A percentile compares a stretch with the other conserved stretches of the same genome.
Evolutionary conservation across 2,113 vertebrate species (phyloP).

Genomic region (Lamprologus tigripictilis): DNA sequence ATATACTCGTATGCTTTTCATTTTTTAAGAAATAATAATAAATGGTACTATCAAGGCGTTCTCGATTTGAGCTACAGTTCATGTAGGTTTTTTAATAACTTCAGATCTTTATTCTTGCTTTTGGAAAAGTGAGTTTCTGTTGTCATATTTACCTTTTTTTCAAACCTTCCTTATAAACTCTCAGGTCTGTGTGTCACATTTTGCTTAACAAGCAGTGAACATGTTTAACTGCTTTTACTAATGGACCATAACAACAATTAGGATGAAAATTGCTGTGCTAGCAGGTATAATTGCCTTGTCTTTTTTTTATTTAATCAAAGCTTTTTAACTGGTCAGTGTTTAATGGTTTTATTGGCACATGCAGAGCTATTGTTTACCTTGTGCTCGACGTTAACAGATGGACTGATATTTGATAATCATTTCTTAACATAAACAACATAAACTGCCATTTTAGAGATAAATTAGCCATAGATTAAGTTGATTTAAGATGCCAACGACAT

Average conservation of each 20-base stretch:
- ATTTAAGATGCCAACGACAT: background rate
- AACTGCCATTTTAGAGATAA: background rate
- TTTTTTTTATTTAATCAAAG: background rate
- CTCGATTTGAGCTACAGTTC: background rate
- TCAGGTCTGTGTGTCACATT: background rate
- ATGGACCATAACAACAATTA: background rate
- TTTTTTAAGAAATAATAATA: background rate
- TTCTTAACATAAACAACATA: background rate
- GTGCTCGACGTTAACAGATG: background rate
- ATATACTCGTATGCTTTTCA: fast-evolving
- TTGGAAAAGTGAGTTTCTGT: background rate
- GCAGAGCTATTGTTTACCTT: background rate
- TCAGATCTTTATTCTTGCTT: background rate
- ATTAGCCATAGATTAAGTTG: background rate
- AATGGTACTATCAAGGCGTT: background rate
- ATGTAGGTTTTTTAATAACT: background rate
- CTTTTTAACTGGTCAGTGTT: background rate
- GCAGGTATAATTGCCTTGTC: background rate
- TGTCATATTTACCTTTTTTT: background rate
- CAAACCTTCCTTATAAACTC: background rate
- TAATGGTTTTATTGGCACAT: background rate
- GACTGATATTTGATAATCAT: background rate
- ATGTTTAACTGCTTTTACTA: background rate
- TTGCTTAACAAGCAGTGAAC: background rate
- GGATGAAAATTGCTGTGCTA: background rate